Evolutionary conservation across 92 coral and sea anemone genomes (phyloP), one percentile per base, ranked within the genome.

Genomic region (Diadumene lineata): DNA sequence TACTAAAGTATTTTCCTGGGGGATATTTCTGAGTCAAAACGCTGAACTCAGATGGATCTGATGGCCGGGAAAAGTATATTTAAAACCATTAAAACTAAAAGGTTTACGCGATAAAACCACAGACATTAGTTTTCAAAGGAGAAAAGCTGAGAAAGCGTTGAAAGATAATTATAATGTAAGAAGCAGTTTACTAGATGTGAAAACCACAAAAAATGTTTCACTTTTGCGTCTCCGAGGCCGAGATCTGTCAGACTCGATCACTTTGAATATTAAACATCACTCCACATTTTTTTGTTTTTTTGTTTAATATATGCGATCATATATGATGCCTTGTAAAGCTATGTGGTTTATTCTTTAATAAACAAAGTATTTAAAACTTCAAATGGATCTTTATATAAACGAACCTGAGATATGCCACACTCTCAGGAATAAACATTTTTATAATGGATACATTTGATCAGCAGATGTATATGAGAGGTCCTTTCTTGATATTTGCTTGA

Each of bases 381-480:
- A 38, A 38, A 38, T 38, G 48, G 48, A 53, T 53, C n/a, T 53
- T 53, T 22, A 2, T 27, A 4, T n/a, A n/a, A 60, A 60, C 2
- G 29, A 1, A 4, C 16, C 32, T 22, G 26, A 60, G 65, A 60
- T 60, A 60, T 2, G n/a, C 7, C 60, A 22, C 18, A 16, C n/a
- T n/a, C 8, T 26, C 65, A 60, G 65, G 65, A 60, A 60, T 53
- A 53, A 53, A 53, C 24, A 53, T 53, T 53, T 53, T 16, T 53
- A 53, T 53, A 13, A 15, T 53, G 58, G 10, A 53, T 16, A 53
- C 18, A 13, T 15, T 15, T 53, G 58, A 15, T 53, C 24, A 13
- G 13, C 48, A 38, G 48, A 38, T 38, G 48, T 53, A 60, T 7
- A 60, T 27, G 2, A 27, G 16, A 4, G 22, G n/a, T 3, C 38